Conservation (phyloP, 1,140 invertebrate species). For the Trachelipus rathkii region DNA sequence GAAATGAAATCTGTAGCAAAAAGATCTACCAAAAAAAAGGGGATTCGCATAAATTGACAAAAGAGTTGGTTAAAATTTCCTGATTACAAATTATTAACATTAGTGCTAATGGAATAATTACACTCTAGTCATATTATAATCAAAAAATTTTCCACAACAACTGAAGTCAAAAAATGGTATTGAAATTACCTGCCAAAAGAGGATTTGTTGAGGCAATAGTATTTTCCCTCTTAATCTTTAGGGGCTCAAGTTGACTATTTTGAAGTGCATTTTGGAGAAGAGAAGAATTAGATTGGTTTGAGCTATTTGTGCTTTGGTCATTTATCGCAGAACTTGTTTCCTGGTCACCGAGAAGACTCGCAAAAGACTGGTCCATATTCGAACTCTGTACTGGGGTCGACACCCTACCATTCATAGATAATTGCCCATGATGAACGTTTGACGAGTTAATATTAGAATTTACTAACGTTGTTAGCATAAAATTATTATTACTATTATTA, state of each 20-base stretch:
- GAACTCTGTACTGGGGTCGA: background rate
- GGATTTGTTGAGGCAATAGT: background rate
- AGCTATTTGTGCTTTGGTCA: background rate
- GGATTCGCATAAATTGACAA: no score
- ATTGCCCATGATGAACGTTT: conserved; percentile 2
- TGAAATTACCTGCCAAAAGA: background rate
- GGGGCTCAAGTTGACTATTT: background rate
- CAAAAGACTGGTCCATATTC: conserved; percentile 7
- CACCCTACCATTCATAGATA: conserved; percentile 2
- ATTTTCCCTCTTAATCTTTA: background rate
- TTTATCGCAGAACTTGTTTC: background rate
- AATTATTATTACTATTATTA: background rate
- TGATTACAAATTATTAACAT: no score
- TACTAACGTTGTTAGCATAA: background rate
- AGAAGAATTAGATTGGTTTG: background rate
- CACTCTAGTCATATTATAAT: no score
- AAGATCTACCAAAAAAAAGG: no score
- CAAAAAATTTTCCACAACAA: no score
- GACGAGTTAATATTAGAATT: background rate
- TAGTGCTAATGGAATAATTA: no score
- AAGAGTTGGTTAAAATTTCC: no score
- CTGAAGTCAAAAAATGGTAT: background rate
- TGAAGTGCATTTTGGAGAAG: background rate
- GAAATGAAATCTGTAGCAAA: no score
- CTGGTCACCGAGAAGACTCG: background rate